Evolutionary conservation across 2,797 vertebrate genomes (phyloP).

Genomic region (Ispidina lecontei): DNA sequence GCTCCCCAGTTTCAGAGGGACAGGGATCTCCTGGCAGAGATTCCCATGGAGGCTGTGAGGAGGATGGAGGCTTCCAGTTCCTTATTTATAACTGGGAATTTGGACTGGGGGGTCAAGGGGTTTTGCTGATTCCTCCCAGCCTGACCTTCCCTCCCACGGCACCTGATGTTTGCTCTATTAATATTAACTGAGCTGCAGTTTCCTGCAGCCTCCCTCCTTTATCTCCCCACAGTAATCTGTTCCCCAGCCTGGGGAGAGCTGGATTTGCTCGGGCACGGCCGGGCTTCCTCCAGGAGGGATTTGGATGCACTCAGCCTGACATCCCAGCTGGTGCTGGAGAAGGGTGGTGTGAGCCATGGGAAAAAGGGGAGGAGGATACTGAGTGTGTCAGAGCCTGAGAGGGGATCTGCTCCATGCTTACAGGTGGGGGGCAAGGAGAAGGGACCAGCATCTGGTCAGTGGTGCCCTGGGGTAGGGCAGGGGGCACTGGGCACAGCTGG

Average conservation of each 20-base stretch:
- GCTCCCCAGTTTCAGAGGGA: no score
- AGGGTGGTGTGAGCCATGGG: neutral
- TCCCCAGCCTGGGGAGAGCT: neutral
- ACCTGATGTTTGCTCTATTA: neutral
- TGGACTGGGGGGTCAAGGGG: neutral
- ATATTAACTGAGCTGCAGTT: neutral
- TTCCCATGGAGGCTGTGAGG: no score
- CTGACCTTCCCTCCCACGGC: neutral
- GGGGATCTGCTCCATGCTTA: no score
- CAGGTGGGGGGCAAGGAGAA: no score
- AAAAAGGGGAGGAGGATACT: accelerated
- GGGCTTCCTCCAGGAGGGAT: accelerated
- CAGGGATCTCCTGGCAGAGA: no score
- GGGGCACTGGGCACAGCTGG: no score
- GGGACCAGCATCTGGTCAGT: no score
- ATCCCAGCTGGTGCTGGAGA: neutral
- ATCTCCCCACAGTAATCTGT: neutral
- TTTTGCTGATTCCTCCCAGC: neutral
- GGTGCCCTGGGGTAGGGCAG: no score
- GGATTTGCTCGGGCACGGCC: neutral
- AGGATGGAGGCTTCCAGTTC: neutral
- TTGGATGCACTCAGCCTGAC: accelerated
- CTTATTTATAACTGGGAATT: neutral
- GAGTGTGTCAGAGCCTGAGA: no score
- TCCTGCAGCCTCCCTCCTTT: neutral